Conservation (phyloP, 2,888 invertebrate genomes). For the Argyresthia albistria region DNA sequence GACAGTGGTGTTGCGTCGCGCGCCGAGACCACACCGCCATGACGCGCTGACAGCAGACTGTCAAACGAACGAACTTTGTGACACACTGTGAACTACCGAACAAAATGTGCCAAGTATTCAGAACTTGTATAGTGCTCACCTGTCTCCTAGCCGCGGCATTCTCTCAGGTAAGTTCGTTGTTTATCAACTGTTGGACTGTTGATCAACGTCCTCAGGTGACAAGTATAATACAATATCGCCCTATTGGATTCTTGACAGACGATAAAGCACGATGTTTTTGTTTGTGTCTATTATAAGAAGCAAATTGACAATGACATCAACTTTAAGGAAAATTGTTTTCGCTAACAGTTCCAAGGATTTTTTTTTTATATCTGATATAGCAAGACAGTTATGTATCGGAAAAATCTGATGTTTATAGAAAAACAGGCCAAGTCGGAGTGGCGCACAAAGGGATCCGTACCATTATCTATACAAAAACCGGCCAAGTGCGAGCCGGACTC, state of each 20-base stretch:
- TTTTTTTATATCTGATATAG: no score
- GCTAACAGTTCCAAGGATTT: no score
- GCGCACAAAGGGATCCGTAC: no score
- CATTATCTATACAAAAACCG: no score
- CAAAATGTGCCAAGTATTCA: constrained; percentile 42
- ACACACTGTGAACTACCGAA: constrained; percentile 13
- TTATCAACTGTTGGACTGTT: no score
- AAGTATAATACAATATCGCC: no score
- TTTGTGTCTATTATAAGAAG: background rate
- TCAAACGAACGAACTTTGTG: constrained; percentile 22
- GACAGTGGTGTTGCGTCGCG: constrained; percentile 53
- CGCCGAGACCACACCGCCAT: constrained; percentile 51
- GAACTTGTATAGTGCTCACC: constrained; percentile 35
- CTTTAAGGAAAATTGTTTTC: background rate
- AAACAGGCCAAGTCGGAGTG: no score
- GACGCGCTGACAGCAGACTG: constrained; percentile 34
- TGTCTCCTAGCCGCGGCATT: constrained; percentile 22
- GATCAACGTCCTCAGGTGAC: no score
- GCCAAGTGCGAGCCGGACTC: no score
- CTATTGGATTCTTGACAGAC: no score
- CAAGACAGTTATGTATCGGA: no score
- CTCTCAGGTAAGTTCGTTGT: background rate
- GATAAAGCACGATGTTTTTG: background rate
- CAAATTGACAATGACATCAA: background rate
- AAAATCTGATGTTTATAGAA: no score